phyloP scores from a whole-genome alignment of 1,140 invertebrate species.

The Oreohelix idahoensis region DNA sequence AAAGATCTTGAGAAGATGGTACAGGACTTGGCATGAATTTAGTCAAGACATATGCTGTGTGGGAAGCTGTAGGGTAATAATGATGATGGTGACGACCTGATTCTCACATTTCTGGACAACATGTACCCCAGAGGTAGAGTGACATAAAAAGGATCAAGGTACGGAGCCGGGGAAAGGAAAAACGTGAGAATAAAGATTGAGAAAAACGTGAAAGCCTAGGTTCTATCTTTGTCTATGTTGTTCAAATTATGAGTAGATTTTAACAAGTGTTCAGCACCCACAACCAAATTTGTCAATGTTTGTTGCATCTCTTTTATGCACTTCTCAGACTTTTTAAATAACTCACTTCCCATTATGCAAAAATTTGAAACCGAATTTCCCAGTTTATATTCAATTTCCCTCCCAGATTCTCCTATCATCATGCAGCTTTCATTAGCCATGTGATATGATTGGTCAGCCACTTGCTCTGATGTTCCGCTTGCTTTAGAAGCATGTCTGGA shows the following conservation, averaged over 20 bases:
- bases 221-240: background rate
- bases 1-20: too few relatives aligned
- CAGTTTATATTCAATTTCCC: background rate
- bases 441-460: background rate
- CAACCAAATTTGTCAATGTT: background rate
- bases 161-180: too few relatives aligned
- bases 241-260: constrained; percentile 13
- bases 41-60: too few relatives aligned
- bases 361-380: background rate
- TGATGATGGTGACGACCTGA: too few relatives aligned
- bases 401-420: background rate
- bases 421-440: background rate
- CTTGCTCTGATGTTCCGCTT: too few relatives aligned
- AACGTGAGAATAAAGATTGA: too few relatives aligned
- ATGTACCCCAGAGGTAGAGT: too few relatives aligned
- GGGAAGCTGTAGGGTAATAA: too few relatives aligned
- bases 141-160: too few relatives aligned
- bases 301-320: constrained; percentile 37
- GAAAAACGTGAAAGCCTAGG: too few relatives aligned
- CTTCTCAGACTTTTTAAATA: constrained; percentile 29
- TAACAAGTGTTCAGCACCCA: constrained; percentile 16
- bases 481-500: background rate
- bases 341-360: background rate
- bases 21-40: too few relatives aligned
- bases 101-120: too few relatives aligned